Conservation (phyloP, 2,888 invertebrate species). For the Pseudococcus longispinus region DNA sequence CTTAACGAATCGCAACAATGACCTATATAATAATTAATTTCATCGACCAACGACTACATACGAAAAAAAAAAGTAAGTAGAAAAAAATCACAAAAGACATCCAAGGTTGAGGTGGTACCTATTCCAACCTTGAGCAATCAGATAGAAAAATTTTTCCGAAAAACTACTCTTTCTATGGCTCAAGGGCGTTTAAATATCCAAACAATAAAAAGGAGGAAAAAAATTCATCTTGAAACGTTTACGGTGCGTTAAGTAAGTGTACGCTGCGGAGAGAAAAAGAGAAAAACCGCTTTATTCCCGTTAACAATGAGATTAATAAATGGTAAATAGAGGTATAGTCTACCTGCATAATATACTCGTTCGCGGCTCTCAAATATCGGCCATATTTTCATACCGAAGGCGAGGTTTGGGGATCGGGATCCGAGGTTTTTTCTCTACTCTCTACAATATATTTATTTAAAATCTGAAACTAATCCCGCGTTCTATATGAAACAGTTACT, state of each 20-base stretch:
- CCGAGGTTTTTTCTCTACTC: not conserved
- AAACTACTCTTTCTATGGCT: constrained; percentile 35
- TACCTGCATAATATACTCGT: constrained; percentile 39
- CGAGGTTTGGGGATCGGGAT: not conserved
- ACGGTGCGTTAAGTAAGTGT: constrained; percentile 47
- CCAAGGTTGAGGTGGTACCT: constrained; percentile 5
- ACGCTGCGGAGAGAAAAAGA: not conserved
- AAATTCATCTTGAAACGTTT: constrained; percentile 49
- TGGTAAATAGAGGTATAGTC: constrained; percentile 32
- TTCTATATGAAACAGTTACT: constrained; percentile 22
- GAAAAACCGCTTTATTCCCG: constrained; percentile 46
- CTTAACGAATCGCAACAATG: constrained; percentile 25
- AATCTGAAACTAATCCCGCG: constrained; percentile 48
- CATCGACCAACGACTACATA: not conserved
- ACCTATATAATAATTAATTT: constrained; percentile 32
- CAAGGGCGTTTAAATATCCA: constrained; percentile 43
- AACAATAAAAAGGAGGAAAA: constrained; percentile 32
- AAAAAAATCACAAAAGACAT: constrained; percentile 21
- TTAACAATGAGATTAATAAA: constrained; percentile 45
- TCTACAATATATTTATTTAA: constrained; percentile 41
- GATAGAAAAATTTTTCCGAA: constrained; percentile 15
- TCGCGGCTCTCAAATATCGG: constrained; percentile 25
- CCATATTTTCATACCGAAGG: constrained; percentile 29
- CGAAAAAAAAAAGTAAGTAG: not conserved
- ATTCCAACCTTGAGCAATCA: constrained; percentile 27